Evolutionary conservation across 1,140 invertebrate genomes (phyloP).

Genomic region (Eurosta solidaginis): DNA sequence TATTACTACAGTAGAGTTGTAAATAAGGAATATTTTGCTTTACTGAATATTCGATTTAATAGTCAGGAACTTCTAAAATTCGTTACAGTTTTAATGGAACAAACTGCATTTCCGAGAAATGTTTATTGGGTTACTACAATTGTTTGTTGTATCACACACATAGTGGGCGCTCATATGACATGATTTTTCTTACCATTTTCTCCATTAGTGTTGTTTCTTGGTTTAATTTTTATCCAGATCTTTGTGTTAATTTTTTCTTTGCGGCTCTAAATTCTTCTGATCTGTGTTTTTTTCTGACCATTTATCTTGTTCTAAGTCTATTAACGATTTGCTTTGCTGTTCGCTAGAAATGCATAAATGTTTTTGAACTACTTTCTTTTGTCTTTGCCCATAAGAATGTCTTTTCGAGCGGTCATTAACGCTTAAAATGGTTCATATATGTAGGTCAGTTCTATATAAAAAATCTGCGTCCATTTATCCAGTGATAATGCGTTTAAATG

Average conservation of each 20-base stretch:
- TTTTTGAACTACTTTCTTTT: not conserved
- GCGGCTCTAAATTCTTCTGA: not conserved
- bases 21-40: too few relatives aligned
- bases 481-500: not conserved
- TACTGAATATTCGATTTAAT: too few relatives aligned
- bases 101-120: too few relatives aligned
- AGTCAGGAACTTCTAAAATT: too few relatives aligned
- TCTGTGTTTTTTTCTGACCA: not conserved
- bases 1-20: too few relatives aligned
- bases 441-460: not conserved
- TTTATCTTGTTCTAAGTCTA: not conserved
- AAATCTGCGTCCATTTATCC: not conserved
- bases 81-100: too few relatives aligned
- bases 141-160: not conserved
- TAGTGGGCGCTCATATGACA: not conserved
- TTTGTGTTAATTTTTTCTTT: not conserved
- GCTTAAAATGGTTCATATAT: constrained; percentile 20
- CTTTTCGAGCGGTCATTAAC: not conserved
- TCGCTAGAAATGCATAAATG: not conserved
- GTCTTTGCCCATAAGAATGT: not conserved
- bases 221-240: not conserved
- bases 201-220: not conserved
- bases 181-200: not conserved
- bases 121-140: too few relatives aligned
- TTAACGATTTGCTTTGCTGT: not conserved